A percentile compares a stretch with the other conserved stretches of the same genome.
Conservation (phyloP, 30 jellyfish, hydroid and myxozoan species). For the Nemopilema nomurai region DNA sequence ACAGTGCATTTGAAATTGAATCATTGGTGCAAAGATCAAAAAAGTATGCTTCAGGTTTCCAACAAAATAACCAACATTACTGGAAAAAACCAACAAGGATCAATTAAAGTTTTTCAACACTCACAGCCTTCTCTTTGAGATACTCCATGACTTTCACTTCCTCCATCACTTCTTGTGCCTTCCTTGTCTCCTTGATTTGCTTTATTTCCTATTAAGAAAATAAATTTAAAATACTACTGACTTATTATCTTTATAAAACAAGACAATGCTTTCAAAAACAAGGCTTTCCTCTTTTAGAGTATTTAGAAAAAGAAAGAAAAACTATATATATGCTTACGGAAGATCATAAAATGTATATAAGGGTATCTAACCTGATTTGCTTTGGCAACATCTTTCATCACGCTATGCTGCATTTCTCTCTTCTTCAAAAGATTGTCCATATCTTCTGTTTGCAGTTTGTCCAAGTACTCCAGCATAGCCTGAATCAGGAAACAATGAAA, state of each 20-base stretch:
- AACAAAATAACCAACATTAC: too few species aligned
- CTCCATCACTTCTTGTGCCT: conserved; percentile 82
- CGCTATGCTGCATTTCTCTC: conserved; percentile 74
- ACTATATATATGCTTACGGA: too few species aligned
- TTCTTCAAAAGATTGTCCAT: conserved; percentile 82
- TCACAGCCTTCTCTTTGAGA: conserved; percentile 90
- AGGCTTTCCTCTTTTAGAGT: too few species aligned
- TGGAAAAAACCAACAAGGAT: too few species aligned
- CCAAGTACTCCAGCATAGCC: conserved; percentile 98
- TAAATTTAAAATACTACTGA: conserved; percentile 4
- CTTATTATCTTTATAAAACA: too few species aligned
- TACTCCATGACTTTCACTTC: conserved; percentile 93
- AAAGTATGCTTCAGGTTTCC: too few species aligned
- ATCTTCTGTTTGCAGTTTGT: conserved; percentile 89
- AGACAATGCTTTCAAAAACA: too few species aligned
- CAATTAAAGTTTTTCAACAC: conserved; percentile 2
- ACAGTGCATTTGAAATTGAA: too few species aligned
- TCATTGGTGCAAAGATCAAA: too few species aligned
- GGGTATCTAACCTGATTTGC: conserved; percentile 78
- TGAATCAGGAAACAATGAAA: neutral
- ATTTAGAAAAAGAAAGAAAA: neutral
- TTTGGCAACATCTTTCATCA: conserved; percentile 94
- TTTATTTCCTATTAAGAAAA: conserved; percentile 65
- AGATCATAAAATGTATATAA: neutral
- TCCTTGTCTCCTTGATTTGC: conserved; percentile 41